Percentiles rank a stretch among this genome's conserved stretches.
Evolutionary conservation across 2,888 invertebrate species (phyloP).

Genomic region (Microplitis deprimator): DNA sequence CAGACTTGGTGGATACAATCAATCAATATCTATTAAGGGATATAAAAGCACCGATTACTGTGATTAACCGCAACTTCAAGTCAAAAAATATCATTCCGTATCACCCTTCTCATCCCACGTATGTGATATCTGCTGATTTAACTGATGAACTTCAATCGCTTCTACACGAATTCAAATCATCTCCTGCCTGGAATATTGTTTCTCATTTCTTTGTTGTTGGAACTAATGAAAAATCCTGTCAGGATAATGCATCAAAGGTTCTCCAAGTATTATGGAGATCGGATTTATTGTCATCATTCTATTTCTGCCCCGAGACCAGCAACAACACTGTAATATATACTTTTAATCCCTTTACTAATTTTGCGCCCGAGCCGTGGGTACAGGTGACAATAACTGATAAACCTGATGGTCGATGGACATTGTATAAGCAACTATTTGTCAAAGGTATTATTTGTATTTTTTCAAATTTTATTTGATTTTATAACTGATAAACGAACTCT

Average conservation of each 20-base stretch:
- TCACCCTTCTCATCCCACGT: not conserved
- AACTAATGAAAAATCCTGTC: not conserved
- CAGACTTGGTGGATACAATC: not conserved
- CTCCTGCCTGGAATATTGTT: not conserved
- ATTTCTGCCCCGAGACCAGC: not conserved
- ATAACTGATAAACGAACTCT: not conserved
- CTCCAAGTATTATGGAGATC: not conserved
- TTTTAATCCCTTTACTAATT: slow-evolving; percentile 5
- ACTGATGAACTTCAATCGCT: not conserved
- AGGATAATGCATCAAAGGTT: not conserved
- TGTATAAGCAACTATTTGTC: not conserved
- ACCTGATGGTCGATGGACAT: not conserved
- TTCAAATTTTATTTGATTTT: not conserved
- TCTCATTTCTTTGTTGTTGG: not conserved
- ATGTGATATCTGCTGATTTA: not conserved
- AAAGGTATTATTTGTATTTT: not conserved
- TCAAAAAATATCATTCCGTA: not conserved
- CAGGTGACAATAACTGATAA: not conserved
- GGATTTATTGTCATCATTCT: slow-evolving; percentile 8
- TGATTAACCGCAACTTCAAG: not conserved
- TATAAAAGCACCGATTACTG: not conserved
- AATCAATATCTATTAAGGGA: not conserved
- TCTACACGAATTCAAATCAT: not conserved
- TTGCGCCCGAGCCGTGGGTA: slow-evolving; percentile 3
- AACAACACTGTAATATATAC: not conserved